These are phyloP conservation scores for Coptodon bakossiorum DNA, from an alignment of 2,113 vertebrate genomes.

Conservation along the genomic window DNA sequence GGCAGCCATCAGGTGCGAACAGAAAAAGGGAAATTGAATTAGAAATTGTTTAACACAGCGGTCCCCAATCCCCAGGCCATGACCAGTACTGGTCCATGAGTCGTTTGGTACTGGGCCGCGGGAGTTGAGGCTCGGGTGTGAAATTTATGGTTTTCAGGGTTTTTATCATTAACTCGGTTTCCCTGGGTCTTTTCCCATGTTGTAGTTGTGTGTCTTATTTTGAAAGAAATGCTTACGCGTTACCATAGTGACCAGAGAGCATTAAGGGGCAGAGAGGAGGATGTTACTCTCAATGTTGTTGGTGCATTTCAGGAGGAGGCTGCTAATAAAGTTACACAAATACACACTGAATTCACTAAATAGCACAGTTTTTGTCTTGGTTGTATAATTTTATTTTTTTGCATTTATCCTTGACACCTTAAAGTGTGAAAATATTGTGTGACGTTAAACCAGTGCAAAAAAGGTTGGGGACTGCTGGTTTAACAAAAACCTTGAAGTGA, in stretches of 20 bases:
- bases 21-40: background rate
- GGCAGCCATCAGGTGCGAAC: background rate
- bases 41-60: background rate
- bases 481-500: background rate
- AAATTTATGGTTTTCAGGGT: background rate
- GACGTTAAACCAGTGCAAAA: background rate
- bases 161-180: background rate
- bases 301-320: background rate
- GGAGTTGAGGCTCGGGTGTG: background rate
- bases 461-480: background rate
- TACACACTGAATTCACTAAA: background rate
- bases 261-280: background rate
- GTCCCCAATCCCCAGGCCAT: background rate
- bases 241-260: background rate
- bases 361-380: background rate
- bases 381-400: background rate
- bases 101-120: accelerated
- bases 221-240: background rate
- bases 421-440: background rate
- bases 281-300: background rate
- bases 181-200: background rate
- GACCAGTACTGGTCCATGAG: background rate
- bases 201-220: background rate
- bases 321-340: background rate
- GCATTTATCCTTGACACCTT: background rate